Conservation (phyloP, 2,113 vertebrate genomes). For the Alethe diademata region DNA sequence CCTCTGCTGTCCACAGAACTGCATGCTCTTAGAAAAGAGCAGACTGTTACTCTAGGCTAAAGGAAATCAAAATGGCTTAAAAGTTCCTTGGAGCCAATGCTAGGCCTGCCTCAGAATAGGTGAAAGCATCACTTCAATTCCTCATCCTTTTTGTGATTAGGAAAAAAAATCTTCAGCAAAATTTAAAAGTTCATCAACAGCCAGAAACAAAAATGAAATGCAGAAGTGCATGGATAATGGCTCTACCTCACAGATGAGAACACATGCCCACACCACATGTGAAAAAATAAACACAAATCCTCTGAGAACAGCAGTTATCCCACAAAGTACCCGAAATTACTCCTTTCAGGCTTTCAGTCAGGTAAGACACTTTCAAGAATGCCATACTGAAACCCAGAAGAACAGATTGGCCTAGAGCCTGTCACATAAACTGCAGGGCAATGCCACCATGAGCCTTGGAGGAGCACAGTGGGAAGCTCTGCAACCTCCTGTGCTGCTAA, state of each 20-base stretch:
- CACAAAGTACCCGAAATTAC: not conserved
- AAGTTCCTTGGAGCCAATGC: not conserved
- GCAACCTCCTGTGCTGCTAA: not conserved
- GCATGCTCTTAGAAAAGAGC: not conserved
- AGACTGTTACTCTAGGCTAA: not conserved
- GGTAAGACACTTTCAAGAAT: not conserved
- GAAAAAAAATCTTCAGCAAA: not conserved
- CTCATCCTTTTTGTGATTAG: not conserved
- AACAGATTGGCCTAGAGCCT: not conserved
- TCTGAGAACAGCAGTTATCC: conserved; percentile 5
- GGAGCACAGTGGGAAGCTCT: not conserved
- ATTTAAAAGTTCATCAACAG: not conserved
- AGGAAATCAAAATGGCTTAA: not conserved
- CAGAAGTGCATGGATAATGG: not conserved
- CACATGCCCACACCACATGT: not conserved
- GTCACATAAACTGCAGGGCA: not conserved
- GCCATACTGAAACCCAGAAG: not conserved
- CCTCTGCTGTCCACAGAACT: not conserved
- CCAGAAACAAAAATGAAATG: not conserved
- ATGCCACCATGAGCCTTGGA: fast-evolving
- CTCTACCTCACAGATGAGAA: not conserved
- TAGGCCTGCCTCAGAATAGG: not conserved
- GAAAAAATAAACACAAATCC: not conserved
- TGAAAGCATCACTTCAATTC: not conserved
- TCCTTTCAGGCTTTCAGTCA: not conserved